A percentile compares a stretch with the other conserved stretches of the same genome.
These are phyloP conservation scores for Epiblema foenella DNA, from an alignment of 2,888 invertebrate species.

Conservation along the genomic window DNA sequence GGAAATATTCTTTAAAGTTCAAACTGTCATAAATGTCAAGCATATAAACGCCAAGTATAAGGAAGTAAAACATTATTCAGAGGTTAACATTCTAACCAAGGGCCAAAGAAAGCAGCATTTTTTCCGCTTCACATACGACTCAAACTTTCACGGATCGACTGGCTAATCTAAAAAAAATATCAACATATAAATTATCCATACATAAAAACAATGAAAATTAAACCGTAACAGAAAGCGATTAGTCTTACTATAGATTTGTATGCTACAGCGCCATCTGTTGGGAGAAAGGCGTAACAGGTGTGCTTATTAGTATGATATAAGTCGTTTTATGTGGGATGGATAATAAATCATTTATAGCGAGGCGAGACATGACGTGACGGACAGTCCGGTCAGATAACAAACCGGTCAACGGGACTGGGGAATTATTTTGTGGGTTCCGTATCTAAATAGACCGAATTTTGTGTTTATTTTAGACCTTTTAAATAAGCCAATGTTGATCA, in stretches of 20 bases:
- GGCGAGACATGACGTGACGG: conserved; percentile 75
- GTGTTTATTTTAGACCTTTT: no score
- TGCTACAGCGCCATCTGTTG: conserved; percentile 6
- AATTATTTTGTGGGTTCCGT: conserved; percentile 33
- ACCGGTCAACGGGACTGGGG: conserved; percentile 33
- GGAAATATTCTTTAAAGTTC: conserved; percentile 9
- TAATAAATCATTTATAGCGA: conserved; percentile 73
- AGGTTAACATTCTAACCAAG: conserved; percentile 29
- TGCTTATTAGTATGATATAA: background rate
- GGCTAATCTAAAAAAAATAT: conserved; percentile 59
- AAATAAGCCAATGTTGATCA: no score
- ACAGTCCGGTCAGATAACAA: conserved; percentile 49
- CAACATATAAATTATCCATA: conserved; percentile 58
- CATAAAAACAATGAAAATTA: conserved; percentile 52
- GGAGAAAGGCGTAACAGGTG: conserved; percentile 6
- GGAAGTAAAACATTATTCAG: conserved; percentile 20
- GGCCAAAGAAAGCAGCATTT: conserved; percentile 37
- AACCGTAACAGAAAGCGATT: conserved; percentile 53
- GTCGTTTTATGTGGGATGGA: conserved; percentile 20
- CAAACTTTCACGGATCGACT: conserved; percentile 64
- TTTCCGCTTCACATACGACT: conserved; percentile 49
- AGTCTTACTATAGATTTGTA: conserved; percentile 58
- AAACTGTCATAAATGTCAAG: conserved; percentile 21
- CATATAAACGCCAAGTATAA: conserved; percentile 27
- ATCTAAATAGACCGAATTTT: background rate